Conservation (phyloP, 2,888 invertebrate genomes). For the Drosophila sordidula region DNA sequence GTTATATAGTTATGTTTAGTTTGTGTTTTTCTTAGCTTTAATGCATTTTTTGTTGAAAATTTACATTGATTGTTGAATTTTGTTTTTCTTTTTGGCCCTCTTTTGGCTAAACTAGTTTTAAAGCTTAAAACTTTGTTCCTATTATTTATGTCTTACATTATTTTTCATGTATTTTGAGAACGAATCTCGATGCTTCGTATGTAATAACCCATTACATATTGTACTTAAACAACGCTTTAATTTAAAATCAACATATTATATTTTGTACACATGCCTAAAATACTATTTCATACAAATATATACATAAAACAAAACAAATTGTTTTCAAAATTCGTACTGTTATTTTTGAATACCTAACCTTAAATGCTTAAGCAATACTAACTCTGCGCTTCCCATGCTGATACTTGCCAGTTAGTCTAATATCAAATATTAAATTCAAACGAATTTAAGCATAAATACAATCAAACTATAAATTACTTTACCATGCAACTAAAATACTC, state of each 20-base stretch:
- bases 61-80: conserved; percentile 54
- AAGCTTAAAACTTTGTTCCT: conserved; percentile 39
- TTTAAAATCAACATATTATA: conserved; percentile 45
- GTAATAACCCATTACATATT: conserved; percentile 65
- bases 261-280: conserved; percentile 52
- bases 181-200: conserved; percentile 63
- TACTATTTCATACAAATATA: conserved; percentile 47
- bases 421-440: conserved; percentile 76
- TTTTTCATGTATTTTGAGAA: conserved; percentile 72
- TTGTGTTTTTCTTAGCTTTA: conserved; percentile 27
- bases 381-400: conserved; percentile 66
- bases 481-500: conserved; percentile 46
- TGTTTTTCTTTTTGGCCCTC: conserved; percentile 46
- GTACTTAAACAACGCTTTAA: conserved; percentile 58
- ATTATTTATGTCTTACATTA: conserved; percentile 65
- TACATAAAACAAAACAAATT: conserved; percentile 14
- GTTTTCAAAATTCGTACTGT: conserved; percentile 26
- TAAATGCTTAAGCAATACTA: conserved; percentile 40
- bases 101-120: conserved; percentile 48
- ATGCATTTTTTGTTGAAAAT: conserved; percentile 48
- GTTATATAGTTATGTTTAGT: conserved; percentile 53
- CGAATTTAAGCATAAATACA: conserved; percentile 77
- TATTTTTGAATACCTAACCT: conserved; percentile 27
- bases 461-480: conserved; percentile 63
- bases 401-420: conserved; percentile 61